These are phyloP conservation scores for Mesorhabditis sp. DNA, from an alignment of 2,888 invertebrate genomes.

Conservation along the genomic window DNA sequence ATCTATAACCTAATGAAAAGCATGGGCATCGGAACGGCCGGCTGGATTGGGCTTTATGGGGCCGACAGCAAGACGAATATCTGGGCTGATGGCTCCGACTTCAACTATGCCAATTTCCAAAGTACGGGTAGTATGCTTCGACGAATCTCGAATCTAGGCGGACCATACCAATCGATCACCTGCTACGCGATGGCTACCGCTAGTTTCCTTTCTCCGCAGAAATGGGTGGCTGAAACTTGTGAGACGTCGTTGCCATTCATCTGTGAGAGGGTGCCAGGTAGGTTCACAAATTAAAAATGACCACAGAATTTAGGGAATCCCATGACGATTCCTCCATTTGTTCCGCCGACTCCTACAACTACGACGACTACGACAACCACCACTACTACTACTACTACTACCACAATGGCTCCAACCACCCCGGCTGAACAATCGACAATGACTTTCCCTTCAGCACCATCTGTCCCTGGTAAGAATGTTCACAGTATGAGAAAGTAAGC, in stretches of 20 bases:
- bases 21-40: neutral
- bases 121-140: neutral
- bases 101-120: neutral
- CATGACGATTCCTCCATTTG: neutral
- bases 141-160: neutral
- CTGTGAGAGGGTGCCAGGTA: conserved; percentile 1
- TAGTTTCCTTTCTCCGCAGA: neutral
- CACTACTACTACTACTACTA: conserved; percentile 4
- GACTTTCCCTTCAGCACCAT: neutral
- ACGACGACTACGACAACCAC: conserved; percentile 1
- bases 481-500: too few relatives aligned
- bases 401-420: neutral
- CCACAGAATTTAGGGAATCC: neutral
- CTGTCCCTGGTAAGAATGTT: neutral
- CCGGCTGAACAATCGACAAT: neutral
- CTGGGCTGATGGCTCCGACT: neutral
- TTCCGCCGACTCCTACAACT: neutral
- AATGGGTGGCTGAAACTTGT: neutral
- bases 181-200: neutral
- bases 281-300: neutral
- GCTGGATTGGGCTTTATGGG: neutral
- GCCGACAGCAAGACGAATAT: neutral
- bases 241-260: neutral
- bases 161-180: neutral
- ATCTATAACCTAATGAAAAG: neutral